Conservation (phyloP, 2,888 invertebrate species). For the Reticulitermes lucifugus region DNA sequence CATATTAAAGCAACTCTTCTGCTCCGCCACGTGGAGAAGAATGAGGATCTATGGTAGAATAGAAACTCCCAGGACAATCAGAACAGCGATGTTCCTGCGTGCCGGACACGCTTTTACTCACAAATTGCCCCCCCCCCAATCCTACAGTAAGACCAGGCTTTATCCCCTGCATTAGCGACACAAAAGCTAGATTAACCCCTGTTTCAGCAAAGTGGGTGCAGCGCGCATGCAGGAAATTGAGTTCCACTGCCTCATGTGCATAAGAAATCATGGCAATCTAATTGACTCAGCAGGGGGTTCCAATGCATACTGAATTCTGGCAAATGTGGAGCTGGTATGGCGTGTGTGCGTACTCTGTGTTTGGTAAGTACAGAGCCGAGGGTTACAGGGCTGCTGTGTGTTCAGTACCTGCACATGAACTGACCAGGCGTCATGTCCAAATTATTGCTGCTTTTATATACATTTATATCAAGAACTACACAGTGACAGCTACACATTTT, state of each 20-base stretch:
- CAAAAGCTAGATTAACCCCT: constrained; percentile 29
- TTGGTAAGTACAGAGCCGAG: too few species aligned
- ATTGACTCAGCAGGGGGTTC: constrained; percentile 22
- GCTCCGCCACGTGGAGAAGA: too few species aligned
- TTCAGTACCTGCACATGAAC: too few species aligned
- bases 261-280: constrained; percentile 7
- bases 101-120: constrained; percentile 6
- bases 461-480: too few species aligned
- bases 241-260: constrained; percentile 20
- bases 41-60: too few species aligned
- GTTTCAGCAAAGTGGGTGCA: constrained; percentile 15
- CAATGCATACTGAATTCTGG: constrained; percentile 1
- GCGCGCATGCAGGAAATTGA: constrained; percentile 13
- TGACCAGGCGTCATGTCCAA: too few species aligned
- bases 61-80: too few species aligned
- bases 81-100: background rate
- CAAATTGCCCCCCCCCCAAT: background rate
- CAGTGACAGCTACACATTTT: too few species aligned
- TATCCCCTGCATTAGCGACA: constrained; percentile 6
- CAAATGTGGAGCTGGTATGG: background rate
- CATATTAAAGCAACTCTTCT: too few species aligned
- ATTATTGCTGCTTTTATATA: too few species aligned
- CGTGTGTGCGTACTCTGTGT: too few species aligned
- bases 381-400: too few species aligned
- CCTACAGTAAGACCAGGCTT: background rate